Evolutionary conservation across 2,797 vertebrate species (phyloP).

Genomic region (Macropodus opercularis): DNA sequence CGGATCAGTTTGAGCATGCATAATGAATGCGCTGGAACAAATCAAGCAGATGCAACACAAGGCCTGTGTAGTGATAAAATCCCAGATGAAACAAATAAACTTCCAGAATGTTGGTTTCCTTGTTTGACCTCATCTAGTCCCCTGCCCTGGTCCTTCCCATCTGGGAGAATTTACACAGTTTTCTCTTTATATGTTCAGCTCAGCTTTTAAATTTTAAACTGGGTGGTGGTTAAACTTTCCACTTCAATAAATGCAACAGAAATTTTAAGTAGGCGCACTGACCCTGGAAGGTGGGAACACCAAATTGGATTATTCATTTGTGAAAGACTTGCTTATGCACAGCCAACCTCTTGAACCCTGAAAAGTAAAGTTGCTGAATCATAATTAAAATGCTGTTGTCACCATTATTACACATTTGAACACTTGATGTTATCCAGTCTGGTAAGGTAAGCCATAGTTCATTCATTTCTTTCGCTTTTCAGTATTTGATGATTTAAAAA

Average conservation of each 20-base stretch:
- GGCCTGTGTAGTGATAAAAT: constrained; percentile 19
- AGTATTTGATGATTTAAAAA: constrained; percentile 17
- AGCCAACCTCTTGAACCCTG: constrained; percentile 8
- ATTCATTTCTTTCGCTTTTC: constrained; percentile 11
- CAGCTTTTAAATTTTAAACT: constrained; percentile 28
- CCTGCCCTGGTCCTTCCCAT: constrained; percentile 19
- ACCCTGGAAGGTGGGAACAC: constrained; percentile 14
- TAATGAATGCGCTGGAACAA: constrained; percentile 22
- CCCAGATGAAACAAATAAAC: constrained; percentile 34
- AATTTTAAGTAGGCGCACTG: constrained; percentile 13
- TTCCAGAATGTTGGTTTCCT: constrained; percentile 7
- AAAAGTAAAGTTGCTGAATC: constrained; percentile 1
- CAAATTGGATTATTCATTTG: constrained; percentile 16
- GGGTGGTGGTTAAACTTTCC: constrained; percentile 37
- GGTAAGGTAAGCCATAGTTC: background rate
- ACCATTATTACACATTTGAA: constrained; percentile 6
- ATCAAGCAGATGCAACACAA: constrained; percentile 8
- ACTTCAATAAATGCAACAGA: constrained; percentile 31
- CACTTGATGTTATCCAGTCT: background rate
- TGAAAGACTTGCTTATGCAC: constrained; percentile 23
- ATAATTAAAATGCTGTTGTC: constrained; percentile 21
- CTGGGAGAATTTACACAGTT: constrained; percentile 12
- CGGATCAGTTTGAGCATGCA: constrained; percentile 12
- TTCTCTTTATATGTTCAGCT: constrained; percentile 29
- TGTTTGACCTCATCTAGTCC: constrained; percentile 52